Percentiles rank a stretch among this genome's conserved stretches.
phyloP scores from a whole-genome alignment of 2,888 invertebrate species.

The Zelleria hepariella region DNA sequence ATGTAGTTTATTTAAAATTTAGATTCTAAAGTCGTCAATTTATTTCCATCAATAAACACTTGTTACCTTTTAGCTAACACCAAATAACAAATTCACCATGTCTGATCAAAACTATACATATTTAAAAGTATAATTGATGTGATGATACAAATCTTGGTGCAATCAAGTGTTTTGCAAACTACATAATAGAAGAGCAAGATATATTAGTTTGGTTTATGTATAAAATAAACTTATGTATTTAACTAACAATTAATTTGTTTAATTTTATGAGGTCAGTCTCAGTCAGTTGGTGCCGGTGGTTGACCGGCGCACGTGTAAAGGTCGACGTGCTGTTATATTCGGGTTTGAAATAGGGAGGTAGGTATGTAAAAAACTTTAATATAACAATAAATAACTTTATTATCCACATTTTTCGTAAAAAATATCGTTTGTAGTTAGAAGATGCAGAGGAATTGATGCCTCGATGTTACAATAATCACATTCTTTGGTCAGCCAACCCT shows the following conservation, averaged over 20 bases:
- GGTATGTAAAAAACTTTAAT: background rate
- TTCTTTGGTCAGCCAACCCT: background rate
- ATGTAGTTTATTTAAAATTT: background rate
- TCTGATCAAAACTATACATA: too few species aligned
- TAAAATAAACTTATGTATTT: background rate
- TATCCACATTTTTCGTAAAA: background rate
- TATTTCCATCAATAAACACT: background rate
- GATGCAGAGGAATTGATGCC: background rate
- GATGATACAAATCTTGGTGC: background rate
- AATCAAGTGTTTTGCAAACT: background rate
- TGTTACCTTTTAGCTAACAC: background rate
- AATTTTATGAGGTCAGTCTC: background rate
- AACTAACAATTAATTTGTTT: background rate
- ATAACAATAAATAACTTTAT: background rate
- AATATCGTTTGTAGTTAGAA: background rate
- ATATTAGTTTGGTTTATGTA: background rate
- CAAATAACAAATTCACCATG: too few species aligned
- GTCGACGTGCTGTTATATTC: too few species aligned
- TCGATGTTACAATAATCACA: background rate
- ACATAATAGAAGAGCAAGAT: background rate
- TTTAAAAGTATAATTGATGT: too few species aligned
- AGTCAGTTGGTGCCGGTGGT: too few species aligned
- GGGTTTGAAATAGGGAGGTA: too few species aligned
- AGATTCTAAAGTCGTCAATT: background rate
- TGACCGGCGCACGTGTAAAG: too few species aligned